phyloP scores from a whole-genome alignment of 2,113 vertebrate species.

The Nerophis ophidion region DNA sequence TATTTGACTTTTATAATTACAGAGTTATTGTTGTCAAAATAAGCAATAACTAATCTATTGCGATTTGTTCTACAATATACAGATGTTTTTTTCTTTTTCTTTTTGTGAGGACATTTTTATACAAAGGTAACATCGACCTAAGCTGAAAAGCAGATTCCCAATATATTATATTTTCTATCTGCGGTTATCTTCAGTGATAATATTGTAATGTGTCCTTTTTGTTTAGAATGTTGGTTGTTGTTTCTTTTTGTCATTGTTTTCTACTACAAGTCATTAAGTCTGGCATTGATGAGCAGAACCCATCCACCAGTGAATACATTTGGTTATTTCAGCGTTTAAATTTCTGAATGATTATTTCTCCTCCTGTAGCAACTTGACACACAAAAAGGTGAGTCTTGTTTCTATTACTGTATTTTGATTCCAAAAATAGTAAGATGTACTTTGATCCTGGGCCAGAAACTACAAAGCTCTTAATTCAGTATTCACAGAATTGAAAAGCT shows the following conservation, averaged over 20 bases:
- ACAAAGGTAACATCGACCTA: constrained; percentile 2
- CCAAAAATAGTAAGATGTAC: neutral
- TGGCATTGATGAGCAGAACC: constrained; percentile 18
- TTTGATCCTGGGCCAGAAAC: constrained; percentile 28
- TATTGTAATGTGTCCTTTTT: constrained; percentile 13
- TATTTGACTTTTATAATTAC: constrained; percentile 12
- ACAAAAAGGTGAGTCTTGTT: neutral
- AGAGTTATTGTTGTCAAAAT: constrained; percentile 26
- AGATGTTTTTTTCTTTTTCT: constrained; percentile 3
- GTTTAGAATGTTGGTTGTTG: constrained; percentile 24
- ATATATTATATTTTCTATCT: constrained; percentile 19
- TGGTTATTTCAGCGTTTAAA: constrained; percentile 15
- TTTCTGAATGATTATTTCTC: neutral
- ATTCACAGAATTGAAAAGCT: neutral
- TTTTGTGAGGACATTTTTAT: constrained; percentile 9
- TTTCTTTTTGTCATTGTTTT: constrained; percentile 33
- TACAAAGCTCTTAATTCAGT: constrained; percentile 23
- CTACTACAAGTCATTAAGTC: constrained; percentile 20
- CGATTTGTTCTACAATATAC: constrained; percentile 29
- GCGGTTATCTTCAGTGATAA: constrained; percentile 14
- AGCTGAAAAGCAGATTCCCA: constrained; percentile 10
- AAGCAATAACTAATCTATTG: constrained; percentile 28
- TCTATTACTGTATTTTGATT: neutral
- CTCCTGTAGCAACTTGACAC: constrained; percentile 31
- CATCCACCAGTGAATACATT: constrained; percentile 21